These are phyloP conservation scores for Temnothorax curvispinosus DNA, from an alignment of 1,140 invertebrate species.

Conservation along the genomic window DNA sequence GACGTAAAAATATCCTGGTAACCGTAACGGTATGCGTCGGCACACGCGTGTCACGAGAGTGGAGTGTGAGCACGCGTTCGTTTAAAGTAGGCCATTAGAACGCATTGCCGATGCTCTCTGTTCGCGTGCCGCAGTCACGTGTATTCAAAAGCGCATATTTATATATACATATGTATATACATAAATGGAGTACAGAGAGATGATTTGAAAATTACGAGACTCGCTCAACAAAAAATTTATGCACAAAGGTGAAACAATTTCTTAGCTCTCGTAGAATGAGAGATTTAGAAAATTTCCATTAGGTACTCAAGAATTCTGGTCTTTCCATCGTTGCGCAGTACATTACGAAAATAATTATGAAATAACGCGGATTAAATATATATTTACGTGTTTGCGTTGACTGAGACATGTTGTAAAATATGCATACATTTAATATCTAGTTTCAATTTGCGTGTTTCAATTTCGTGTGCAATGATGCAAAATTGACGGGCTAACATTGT, in stretches of 20 bases:
- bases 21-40: constrained; percentile 46
- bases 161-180: neutral
- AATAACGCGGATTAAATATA: neutral
- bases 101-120: constrained; percentile 47
- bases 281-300: neutral
- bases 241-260: neutral
- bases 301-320: neutral
- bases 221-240: neutral
- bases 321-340: neutral
- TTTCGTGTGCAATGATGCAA: constrained; percentile 9
- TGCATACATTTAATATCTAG: constrained; percentile 1
- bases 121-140: constrained; percentile 8
- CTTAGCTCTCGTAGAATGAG: neutral
- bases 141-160: neutral
- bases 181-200: neutral
- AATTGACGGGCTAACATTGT: constrained; percentile 44
- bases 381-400: neutral
- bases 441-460: constrained; percentile 18
- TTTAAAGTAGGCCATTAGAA: constrained; percentile 59
- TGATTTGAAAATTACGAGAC: neutral
- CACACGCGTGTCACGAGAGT: constrained; percentile 11
- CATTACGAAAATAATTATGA: neutral
- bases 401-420: neutral
- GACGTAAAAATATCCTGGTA: constrained; percentile 58
- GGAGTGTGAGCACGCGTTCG: constrained; percentile 55